These are phyloP conservation scores for Sprattus sprattus DNA, from an alignment of 2,113 vertebrate species.

Conservation along the genomic window DNA sequence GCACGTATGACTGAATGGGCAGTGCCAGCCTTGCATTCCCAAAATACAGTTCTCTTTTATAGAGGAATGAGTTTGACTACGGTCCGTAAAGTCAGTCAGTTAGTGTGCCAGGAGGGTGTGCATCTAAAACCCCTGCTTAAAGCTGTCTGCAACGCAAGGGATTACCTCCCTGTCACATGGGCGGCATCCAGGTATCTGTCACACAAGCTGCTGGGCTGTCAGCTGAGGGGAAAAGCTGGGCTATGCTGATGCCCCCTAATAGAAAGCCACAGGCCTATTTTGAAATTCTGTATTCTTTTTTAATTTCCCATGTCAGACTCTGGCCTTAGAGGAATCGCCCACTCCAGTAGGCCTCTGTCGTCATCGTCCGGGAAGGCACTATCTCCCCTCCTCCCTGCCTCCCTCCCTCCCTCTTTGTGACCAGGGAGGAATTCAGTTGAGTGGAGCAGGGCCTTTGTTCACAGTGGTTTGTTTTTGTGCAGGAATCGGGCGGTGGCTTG, in stretches of 20 bases:
- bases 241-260: slow-evolving; percentile 30
- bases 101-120: slow-evolving; percentile 15
- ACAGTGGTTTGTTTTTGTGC: slow-evolving; percentile 60
- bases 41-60: neutral
- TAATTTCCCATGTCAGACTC: slow-evolving; percentile 4
- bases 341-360: slow-evolving; percentile 34
- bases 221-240: slow-evolving; percentile 39
- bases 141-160: slow-evolving; percentile 36
- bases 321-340: slow-evolving; percentile 23
- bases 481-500: slow-evolving; percentile 56
- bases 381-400: slow-evolving; percentile 32
- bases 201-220: slow-evolving; percentile 52
- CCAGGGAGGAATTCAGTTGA: slow-evolving; percentile 47
- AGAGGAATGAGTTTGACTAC: neutral
- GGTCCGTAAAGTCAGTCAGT: neutral
- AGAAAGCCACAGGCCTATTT: neutral
- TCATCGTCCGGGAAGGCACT: slow-evolving; percentile 33
- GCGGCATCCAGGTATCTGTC: slow-evolving; percentile 63
- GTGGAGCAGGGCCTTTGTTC: slow-evolving; percentile 58
- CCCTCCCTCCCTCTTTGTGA: slow-evolving; percentile 31
- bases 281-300: neutral
- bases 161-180: slow-evolving; percentile 62
- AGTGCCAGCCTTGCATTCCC: neutral
- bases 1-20: neutral
- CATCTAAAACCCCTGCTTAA: slow-evolving; percentile 28